These are phyloP conservation scores for Crocallis elinguaria DNA, from an alignment of 2,888 invertebrate genomes.

Conservation along the genomic window DNA sequence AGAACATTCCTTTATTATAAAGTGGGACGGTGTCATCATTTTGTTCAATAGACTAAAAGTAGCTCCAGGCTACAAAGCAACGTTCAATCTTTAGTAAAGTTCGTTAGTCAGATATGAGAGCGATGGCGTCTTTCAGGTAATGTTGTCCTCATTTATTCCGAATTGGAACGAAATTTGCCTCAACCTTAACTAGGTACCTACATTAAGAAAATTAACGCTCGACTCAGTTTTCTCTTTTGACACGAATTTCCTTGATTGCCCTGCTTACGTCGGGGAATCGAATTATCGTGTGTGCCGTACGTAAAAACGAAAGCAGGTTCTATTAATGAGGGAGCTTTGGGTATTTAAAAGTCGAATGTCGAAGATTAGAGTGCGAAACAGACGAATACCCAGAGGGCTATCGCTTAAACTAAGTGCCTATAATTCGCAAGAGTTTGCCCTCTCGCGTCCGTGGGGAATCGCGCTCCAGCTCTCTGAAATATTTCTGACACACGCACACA, in stretches of 20 bases:
- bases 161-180: conserved; percentile 58
- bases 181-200: conserved; percentile 74
- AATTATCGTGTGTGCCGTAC: conserved; percentile 56
- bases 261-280: conserved; percentile 64
- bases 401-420: conserved; percentile 80
- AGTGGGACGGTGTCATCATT: too few species aligned
- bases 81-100: conserved; percentile 54
- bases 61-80: conserved; percentile 39
- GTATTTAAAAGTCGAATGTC: conserved; percentile 24
- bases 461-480: conserved; percentile 66
- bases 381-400: conserved; percentile 65
- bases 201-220: conserved; percentile 78
- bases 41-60: background rate
- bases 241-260: conserved; percentile 71
- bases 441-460: conserved; percentile 66
- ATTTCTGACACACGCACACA: conserved; percentile 56
- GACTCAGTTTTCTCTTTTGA: conserved; percentile 67
- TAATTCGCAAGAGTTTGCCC: conserved; percentile 80
- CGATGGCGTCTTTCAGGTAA: conserved; percentile 57
- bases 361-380: conserved; percentile 63
- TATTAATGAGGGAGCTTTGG: conserved; percentile 23
- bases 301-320: conserved; percentile 29
- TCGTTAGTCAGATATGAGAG: conserved; percentile 40
- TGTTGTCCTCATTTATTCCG: conserved; percentile 72
- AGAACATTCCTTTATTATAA: background rate